phyloP scores from a whole-genome alignment of 2,797 vertebrate species.

The Mormyrus hasselquistii region DNA sequence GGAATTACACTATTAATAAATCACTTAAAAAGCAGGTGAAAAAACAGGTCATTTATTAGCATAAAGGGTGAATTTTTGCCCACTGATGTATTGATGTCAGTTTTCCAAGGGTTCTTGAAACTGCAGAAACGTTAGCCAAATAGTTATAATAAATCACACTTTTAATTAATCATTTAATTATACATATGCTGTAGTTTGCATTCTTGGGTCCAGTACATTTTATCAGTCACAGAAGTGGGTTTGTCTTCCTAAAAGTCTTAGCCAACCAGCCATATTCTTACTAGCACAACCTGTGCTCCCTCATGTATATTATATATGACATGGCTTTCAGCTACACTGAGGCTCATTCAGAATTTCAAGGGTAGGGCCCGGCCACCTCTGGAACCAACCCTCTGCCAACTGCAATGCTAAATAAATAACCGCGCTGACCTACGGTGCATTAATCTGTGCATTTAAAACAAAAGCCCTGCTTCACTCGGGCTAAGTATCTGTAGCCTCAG shows the following conservation, averaged over 20 bases:
- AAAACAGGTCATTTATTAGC: constrained; percentile 31
- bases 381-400: background rate
- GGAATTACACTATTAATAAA: constrained; percentile 3
- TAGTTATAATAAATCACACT: constrained; percentile 29
- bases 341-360: constrained; percentile 3
- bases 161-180: constrained; percentile 25
- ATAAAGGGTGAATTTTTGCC: constrained; percentile 23
- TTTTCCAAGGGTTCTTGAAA: constrained; percentile 29
- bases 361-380: background rate
- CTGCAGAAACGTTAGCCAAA: constrained; percentile 28
- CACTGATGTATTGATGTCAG: background rate
- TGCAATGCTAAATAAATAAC: background rate
- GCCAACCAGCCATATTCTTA: constrained; percentile 6
- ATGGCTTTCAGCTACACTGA: background rate
- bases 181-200: constrained; percentile 20
- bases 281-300: background rate
- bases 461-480: background rate
- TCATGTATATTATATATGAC: background rate
- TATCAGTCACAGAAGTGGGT: constrained; percentile 28
- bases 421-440: background rate
- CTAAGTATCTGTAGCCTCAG: background rate
- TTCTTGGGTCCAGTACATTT: constrained; percentile 23
- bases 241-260: constrained; percentile 31
- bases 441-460: constrained; percentile 1
- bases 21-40: constrained; percentile 14